A percentile compares a stretch with the other conserved stretches of the same genome.
These are phyloP conservation scores for Pomatostomus ruficeps DNA, from an alignment of 2,113 vertebrate species.

Conservation along the genomic window DNA sequence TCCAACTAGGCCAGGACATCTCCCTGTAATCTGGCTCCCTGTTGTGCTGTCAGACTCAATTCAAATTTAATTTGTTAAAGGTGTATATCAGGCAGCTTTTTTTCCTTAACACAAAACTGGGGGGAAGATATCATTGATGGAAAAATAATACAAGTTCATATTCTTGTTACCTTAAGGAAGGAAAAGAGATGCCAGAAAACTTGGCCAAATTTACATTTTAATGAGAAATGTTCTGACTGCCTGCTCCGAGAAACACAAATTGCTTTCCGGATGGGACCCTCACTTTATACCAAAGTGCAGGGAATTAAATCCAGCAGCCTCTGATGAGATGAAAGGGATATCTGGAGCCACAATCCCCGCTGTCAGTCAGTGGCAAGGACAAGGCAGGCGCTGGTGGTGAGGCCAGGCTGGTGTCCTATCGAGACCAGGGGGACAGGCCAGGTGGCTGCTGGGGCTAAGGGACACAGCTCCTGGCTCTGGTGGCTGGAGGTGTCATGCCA, in stretches of 20 bases:
- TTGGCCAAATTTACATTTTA: constrained; percentile 58
- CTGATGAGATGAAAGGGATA: not conserved
- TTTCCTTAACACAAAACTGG: constrained; percentile 7
- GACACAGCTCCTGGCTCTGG: not conserved
- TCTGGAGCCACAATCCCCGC: not conserved
- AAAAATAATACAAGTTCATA: constrained; percentile 43
- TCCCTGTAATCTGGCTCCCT: constrained; percentile 40
- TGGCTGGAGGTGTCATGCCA: not conserved
- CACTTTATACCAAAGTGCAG: not conserved
- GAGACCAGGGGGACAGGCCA: fast-evolving
- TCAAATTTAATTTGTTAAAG: constrained; percentile 55
- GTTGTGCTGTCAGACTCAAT: constrained; percentile 51
- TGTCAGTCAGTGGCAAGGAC: not conserved
- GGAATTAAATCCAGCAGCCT: constrained; percentile 16
- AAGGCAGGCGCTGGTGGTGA: not conserved
- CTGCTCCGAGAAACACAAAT: constrained; percentile 23
- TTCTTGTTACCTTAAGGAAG: constrained; percentile 39
- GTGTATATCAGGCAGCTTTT: not conserved
- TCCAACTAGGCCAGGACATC: constrained; percentile 35
- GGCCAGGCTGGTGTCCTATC: not conserved
- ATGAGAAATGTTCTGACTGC: constrained; percentile 46
- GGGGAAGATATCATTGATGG: constrained; percentile 12
- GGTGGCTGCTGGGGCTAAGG: not conserved
- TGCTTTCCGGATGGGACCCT: not conserved
- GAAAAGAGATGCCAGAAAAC: constrained; percentile 33